These are phyloP conservation scores for Camponotus fellah DNA, from an alignment of 2,888 invertebrate species.

Conservation along the genomic window DNA sequence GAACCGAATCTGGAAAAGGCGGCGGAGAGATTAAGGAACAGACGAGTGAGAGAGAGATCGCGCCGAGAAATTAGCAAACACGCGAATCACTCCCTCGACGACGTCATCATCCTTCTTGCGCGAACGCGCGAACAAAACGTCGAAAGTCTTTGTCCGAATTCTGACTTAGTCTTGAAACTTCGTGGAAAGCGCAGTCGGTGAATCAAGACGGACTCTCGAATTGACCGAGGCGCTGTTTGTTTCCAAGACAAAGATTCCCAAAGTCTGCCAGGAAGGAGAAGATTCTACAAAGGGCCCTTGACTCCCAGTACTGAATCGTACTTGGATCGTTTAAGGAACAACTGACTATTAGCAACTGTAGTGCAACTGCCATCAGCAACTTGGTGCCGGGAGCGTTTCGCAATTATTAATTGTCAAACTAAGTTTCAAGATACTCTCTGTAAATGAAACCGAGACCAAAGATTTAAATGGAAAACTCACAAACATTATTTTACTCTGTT, in stretches of 20 bases:
- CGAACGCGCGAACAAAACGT: slow-evolving; percentile 26
- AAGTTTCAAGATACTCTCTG: background rate
- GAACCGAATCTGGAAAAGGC: slow-evolving; percentile 66
- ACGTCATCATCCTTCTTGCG: slow-evolving; percentile 7
- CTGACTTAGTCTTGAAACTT: background rate
- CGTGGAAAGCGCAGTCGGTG: background rate
- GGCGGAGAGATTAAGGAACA: slow-evolving; percentile 68
- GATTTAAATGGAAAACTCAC: background rate
- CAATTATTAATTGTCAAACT: slow-evolving; percentile 22
- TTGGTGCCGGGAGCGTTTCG: background rate
- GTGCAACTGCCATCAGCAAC: slow-evolving; percentile 8
- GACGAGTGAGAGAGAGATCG: slow-evolving; percentile 28
- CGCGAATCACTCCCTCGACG: slow-evolving; percentile 23
- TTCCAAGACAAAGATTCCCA: slow-evolving; percentile 23
- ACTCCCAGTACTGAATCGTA: background rate
- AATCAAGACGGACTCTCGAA: slow-evolving; percentile 9
- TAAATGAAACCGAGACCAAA: background rate
- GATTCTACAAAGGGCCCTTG: background rate
- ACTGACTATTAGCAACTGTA: slow-evolving; percentile 12
- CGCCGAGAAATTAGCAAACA: slow-evolving; percentile 60
- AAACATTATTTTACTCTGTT: background rate
- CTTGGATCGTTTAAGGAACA: slow-evolving; percentile 1
- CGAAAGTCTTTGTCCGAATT: slow-evolving; percentile 28
- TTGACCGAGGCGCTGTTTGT: slow-evolving; percentile 13
- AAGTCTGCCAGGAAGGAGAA: background rate